Evolutionary conservation across 2,888 invertebrate species (phyloP), one percentile per base, ranked within the genome.

Genomic region (Molorchus minor): DNA sequence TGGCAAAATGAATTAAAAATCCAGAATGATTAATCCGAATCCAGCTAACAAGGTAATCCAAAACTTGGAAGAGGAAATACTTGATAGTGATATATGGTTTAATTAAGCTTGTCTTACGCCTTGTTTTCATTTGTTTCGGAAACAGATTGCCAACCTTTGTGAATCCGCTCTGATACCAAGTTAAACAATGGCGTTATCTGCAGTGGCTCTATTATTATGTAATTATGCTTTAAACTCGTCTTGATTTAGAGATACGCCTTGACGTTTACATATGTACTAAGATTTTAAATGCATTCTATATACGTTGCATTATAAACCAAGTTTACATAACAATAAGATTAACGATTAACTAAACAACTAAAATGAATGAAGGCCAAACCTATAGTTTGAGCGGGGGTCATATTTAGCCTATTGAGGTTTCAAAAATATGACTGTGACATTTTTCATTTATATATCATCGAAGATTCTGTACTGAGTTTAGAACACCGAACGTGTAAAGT

Each of bases 41-140:
- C 75, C 71, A 69, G 75, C 72, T 76, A 79, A 78, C 78, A 78
- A 79, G 79, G 76, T 79, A 77, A 77, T 77, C 77, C 75, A 69
- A 74, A 76, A 76, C 75, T 77, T 75, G 65, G 72, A 71, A 70
- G 68, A 71, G 71, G 71, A 71, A 71, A 71, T 70, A 71, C 62
- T 75, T 76, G 76, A 77, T 76, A 71, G 77, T 79, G 80, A 80
- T 79, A 74, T 79, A 79, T 79, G 74, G 77, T 78, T 79, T 79
- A 80, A 80, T 80, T 80, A 78, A 80, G 75, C 77, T 78, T 79
- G 80, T 80, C 79, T 78, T 78, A 77, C 76, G 76, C 77, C 73
- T 75, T 80, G 80, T 80, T 78, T 79, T 79, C 79, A 80, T 80
- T 80, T 80, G 79, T 80, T 80, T 77, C 74, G 75, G 74, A 78